A percentile compares a stretch with the other conserved stretches of the same genome.
Conservation (phyloP, 2,888 invertebrate genomes). For the Oscheius myriophilus region DNA sequence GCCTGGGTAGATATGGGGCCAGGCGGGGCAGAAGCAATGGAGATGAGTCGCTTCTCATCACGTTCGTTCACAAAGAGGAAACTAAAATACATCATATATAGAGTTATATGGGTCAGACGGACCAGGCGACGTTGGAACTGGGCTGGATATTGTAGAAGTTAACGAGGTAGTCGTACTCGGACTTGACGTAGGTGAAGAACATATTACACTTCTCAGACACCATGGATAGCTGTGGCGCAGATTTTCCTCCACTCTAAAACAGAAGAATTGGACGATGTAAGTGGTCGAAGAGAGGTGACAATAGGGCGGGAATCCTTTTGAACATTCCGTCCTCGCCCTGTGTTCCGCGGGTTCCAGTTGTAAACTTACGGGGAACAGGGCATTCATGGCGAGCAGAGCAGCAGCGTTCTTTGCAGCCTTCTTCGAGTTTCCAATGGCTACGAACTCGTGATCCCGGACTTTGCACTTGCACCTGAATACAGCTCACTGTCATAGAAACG, state of each 20-base stretch:
- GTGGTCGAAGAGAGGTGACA: slow-evolving; percentile 12
- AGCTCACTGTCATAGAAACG: neutral
- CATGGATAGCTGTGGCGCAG: too few relatives aligned
- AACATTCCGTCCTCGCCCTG: too few relatives aligned
- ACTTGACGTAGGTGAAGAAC: slow-evolving; percentile 31
- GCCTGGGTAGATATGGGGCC: neutral
- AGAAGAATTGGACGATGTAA: too few relatives aligned
- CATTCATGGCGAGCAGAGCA: slow-evolving; percentile 43
- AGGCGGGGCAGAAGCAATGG: slow-evolving; percentile 16
- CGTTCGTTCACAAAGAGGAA: slow-evolving; percentile 47
- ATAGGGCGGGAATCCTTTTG: too few relatives aligned
- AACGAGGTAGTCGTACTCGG: slow-evolving; percentile 36
- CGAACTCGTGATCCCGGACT: slow-evolving; percentile 25
- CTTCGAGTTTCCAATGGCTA: slow-evolving; percentile 45
- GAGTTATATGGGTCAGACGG: slow-evolving; percentile 8
- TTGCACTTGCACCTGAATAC: slow-evolving; percentile 17
- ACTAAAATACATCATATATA: slow-evolving; percentile 26
- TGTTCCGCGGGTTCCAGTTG: too few relatives aligned
- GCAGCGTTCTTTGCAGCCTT: slow-evolving; percentile 51
- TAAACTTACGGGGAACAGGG: slow-evolving; percentile 36
- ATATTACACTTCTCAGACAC: too few relatives aligned
- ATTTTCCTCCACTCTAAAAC: too few relatives aligned
- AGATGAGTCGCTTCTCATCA: slow-evolving; percentile 40
- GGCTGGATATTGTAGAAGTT: slow-evolving; percentile 18
- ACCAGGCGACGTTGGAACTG: slow-evolving; percentile 33